Evolutionary conservation across 1,140 invertebrate genomes (phyloP), one percentile per base, ranked within the genome.

Genomic region (Cepaea nemoralis): DNA sequence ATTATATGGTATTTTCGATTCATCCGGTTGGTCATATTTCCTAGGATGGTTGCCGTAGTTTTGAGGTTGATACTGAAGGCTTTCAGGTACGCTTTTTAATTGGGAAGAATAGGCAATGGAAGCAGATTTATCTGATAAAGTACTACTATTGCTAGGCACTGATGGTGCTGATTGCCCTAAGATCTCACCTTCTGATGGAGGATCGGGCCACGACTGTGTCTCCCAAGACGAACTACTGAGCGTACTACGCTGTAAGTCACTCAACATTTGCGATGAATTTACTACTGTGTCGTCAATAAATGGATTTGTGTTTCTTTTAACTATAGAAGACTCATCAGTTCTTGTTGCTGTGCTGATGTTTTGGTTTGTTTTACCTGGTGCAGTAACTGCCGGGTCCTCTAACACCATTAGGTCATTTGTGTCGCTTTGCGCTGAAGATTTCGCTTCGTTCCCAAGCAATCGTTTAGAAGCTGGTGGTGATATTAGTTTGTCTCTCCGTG

Each of bases 131-230:
- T 40, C 40, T 22, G 75, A 63, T 3, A 22, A 33, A 27, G 48
- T 6, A 22, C 10, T 35, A n/a, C 5, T 31, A 3, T 59, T 42
- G 48, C 40, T 55, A 42, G 31, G 27, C 50, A 37, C 69, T 55
- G 75, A 6, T 5, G 50, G 33, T 39, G 31, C 8, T 39, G n/a
- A 63, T 27, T 77, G 27, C n/a, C 40, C 77, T 33, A 79, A 24
- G 1, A 69, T 67, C 27, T 79, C 77, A 31, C n/a, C 69, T 5
- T 69, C 59, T 16, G 59, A 42, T 22, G 78, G 78, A 2, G 78
- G 78, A n/a, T 80, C 78, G 14, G 78, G 78, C 78, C 78, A 80
- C 0, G 78, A 69, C 37, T 80, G 78, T 24, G 10, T 80, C 14
- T 80, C 42, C 78, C 78, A 80, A 45, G 69, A 73, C n/a, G 33